Base-by-base conservation (phyloP, 1,140 invertebrate genomes). In the Sycobia sp. region DNA sequence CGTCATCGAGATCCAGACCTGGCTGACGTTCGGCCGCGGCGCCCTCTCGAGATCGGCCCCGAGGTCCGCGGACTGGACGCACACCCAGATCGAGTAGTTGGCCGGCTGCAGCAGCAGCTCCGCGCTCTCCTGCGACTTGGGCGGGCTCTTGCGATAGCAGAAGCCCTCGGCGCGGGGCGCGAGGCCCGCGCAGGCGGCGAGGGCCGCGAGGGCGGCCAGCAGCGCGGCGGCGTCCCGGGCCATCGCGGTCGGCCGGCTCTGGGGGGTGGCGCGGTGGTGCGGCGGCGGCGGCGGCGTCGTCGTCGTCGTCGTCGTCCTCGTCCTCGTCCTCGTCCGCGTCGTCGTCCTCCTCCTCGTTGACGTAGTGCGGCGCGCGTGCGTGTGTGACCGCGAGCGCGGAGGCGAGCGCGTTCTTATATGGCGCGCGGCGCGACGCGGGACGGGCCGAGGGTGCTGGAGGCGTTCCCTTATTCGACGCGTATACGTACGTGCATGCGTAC, bases 41-140 rank as follows among this genome's bases (percentile, higher is more conserved):
- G 59, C 65, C 10, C 29, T 44, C 10, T 49, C 59, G 5, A 66
- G 14, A 36, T 66, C 65, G 20, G 23, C 46, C 1, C 9, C n/a
- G 38, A 57, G 9, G 39, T 62, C 47, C 1, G 4, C 7, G 3
- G 59, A 50, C 27, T 57, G 23, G n/a, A 62, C 25, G 62, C 62
- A 65, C 3, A 58, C 55, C 38, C 47, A 58, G 10, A 58, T 58
- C 2, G 55, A 65, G 34, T 65, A 65, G 23, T 65, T 65, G 9
- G 22, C 55, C 1, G 50, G 29, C 4, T 46, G 32, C 0, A 56
- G 36, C 13, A 25, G 25, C 4, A 39, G 4, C 23, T 50, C 53
- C 16, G 36, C 23, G 16, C 34, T 49, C 2, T 63, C 61, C 16
- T 63, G 61, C 0, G 46, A 34, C 16, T 47, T 49, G 13, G 46